Evolutionary conservation across 2,888 invertebrate genomes (phyloP).

Genomic region (Leptarthrus brevirostris): DNA sequence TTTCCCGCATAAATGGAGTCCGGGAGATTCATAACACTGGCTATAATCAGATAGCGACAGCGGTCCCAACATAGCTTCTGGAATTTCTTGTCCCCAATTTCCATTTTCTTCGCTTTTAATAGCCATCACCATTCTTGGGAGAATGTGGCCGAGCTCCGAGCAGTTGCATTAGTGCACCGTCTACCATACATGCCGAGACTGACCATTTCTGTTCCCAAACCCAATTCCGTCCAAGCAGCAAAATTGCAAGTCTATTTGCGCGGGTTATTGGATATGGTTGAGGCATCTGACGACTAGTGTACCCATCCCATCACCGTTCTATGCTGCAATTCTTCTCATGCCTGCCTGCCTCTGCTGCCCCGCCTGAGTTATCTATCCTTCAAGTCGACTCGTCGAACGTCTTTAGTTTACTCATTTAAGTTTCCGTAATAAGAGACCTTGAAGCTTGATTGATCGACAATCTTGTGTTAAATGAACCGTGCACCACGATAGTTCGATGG

Average conservation of each 20-base stretch:
- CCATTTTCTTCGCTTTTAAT: constrained; percentile 17
- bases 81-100: constrained; percentile 11
- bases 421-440: constrained; percentile 39
- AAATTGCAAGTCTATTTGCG: constrained; percentile 1
- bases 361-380: neutral
- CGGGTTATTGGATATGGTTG: constrained; percentile 31
- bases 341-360: neutral
- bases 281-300: constrained; percentile 28
- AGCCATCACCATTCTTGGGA: neutral
- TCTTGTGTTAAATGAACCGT: constrained; percentile 44
- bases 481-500: constrained; percentile 26
- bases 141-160: neutral
- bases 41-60: neutral
- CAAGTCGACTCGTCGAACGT: neutral
- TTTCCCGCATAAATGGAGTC: constrained; percentile 11
- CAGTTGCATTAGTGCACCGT: neutral
- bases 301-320: neutral
- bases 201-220: constrained; percentile 5
- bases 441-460: constrained; percentile 47
- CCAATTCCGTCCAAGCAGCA: neutral
- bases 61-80: neutral
- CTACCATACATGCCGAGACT: neutral
- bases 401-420: constrained; percentile 32
- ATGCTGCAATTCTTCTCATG: neutral
- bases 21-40: neutral